Base-by-base conservation (phyloP, 2,888 invertebrate genomes). In the Glaucopsyche alexis region DNA sequence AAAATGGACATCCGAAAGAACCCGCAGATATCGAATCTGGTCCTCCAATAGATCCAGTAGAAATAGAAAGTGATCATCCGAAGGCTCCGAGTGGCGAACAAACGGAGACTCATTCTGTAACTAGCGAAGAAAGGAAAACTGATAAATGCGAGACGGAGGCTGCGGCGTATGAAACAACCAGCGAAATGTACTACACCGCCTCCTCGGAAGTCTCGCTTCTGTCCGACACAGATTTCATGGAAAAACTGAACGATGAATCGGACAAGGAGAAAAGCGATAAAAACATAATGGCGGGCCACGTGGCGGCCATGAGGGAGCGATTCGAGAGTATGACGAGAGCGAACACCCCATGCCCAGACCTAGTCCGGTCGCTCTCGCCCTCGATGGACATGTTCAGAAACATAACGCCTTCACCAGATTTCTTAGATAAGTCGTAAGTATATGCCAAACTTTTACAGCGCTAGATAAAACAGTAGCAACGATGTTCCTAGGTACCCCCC, bases 261-360 rank as follows among this genome's bases (percentile, higher is more conserved):
- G 80, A 79, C 73, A 83, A 82, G 14, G 86, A 86, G 6, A 81
- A 81, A n/a, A 81, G 81, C n/a, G 82, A 81, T n/a, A 79, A 81
- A 75, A 83, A 86, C 67, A 89, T 89, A 75, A 84, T 89, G 72
- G 88, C 93, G 0, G 93, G 93, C 0, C 93, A 93, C 81, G 93
- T 93, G 81, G 93, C 93, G 9, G 93, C 93, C 16, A 93, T 93
- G 93, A 79, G 93, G 14, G 93, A 93, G 77, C 80, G 91, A 11
- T 93, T 93, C 81, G 93, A 93, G 79, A 93, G 88, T 72, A 89
- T 93, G 89, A 93, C 93, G 71, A 85, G 93, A 5, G 83, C 89
- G 11, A 88, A 87, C 81, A 90, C 92, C 75, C 92, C 92, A 1
- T 87, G 90, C 66, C 87, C 90, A 0, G 92, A 91, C 73, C 77